phyloP scores from a whole-genome alignment of 1,140 invertebrate species.

The Saccostrea echinata region DNA sequence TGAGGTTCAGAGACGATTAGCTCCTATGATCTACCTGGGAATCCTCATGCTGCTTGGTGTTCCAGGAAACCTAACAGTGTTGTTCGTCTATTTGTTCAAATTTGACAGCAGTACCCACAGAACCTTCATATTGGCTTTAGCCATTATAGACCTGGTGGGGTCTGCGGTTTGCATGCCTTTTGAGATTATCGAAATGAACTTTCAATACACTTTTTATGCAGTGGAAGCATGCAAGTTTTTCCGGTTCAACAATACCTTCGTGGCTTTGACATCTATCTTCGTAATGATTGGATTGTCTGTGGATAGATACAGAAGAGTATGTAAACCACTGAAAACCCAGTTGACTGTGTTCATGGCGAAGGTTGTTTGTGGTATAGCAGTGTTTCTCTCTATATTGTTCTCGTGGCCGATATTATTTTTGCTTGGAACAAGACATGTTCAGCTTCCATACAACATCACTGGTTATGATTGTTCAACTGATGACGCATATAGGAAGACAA shows the following conservation, averaged over 20 bases:
- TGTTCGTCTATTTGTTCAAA: constrained; percentile 56
- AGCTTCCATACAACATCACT: constrained; percentile 41
- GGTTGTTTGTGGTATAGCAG: constrained; percentile 25
- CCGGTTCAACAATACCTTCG: constrained; percentile 57
- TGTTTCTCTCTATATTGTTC: constrained; percentile 42
- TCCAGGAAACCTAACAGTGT: constrained; percentile 62
- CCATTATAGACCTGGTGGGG: constrained; percentile 62
- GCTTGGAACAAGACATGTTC: constrained; percentile 47
- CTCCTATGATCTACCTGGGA: constrained; percentile 60
- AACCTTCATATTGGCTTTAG: constrained; percentile 65
- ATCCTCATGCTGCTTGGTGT: constrained; percentile 61
- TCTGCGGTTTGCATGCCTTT: constrained; percentile 66
- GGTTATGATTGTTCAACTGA: constrained; percentile 58
- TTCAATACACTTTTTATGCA: constrained; percentile 62
- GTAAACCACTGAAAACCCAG: constrained; percentile 62
- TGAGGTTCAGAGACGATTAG: constrained; percentile 53
- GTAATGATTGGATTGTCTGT: constrained; percentile 61
- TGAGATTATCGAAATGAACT: constrained; percentile 68
- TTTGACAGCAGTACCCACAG: constrained; percentile 62
- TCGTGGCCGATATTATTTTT: constrained; percentile 45
- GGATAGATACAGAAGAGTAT: constrained; percentile 67
- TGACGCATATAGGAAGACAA: constrained; percentile 56
- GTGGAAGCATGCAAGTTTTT: constrained; percentile 60
- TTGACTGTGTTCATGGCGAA: constrained; percentile 40
- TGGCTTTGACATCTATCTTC: constrained; percentile 62